Percentiles rank a stretch among this genome's conserved stretches.
These are phyloP conservation scores for Pantherophis alleghaniensis DNA, from an alignment of 2,797 vertebrate genomes.

Conservation along the genomic window DNA sequence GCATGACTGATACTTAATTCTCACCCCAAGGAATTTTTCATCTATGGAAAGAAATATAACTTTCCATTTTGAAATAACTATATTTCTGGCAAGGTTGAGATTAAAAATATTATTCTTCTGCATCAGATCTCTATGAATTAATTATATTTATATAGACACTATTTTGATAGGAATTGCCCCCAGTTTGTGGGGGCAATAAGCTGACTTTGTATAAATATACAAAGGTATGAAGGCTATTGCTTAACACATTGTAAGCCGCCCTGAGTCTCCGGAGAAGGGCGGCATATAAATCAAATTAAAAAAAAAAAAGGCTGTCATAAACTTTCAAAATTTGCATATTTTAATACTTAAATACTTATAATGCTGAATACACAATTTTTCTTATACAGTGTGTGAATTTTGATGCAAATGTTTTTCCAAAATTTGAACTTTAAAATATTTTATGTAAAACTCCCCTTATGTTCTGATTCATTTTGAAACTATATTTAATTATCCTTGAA, in stretches of 20 bases:
- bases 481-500: neutral
- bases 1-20: neutral
- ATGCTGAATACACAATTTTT: no score
- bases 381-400: neutral
- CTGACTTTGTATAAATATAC: no score
- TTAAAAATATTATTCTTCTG: slow-evolving; percentile 41
- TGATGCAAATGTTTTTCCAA: neutral
- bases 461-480: neutral
- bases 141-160: slow-evolving; percentile 37
- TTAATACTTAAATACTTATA: neutral
- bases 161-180: neutral
- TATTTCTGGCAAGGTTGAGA: slow-evolving; percentile 46
- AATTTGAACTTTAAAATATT: neutral
- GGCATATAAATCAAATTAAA: no score
- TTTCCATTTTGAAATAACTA: slow-evolving; percentile 33
- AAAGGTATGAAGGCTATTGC: no score
- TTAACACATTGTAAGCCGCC: no score
- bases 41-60: slow-evolving; percentile 35
- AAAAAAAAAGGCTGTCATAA: neutral
- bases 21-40: neutral
- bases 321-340: neutral
- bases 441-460: neutral
- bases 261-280: no score
- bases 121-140: slow-evolving; percentile 30
- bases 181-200: no score